A percentile compares a stretch with the other conserved stretches of the same genome.
Conservation (phyloP, 2,113 vertebrate genomes). For the Excalfactoria chinensis region DNA sequence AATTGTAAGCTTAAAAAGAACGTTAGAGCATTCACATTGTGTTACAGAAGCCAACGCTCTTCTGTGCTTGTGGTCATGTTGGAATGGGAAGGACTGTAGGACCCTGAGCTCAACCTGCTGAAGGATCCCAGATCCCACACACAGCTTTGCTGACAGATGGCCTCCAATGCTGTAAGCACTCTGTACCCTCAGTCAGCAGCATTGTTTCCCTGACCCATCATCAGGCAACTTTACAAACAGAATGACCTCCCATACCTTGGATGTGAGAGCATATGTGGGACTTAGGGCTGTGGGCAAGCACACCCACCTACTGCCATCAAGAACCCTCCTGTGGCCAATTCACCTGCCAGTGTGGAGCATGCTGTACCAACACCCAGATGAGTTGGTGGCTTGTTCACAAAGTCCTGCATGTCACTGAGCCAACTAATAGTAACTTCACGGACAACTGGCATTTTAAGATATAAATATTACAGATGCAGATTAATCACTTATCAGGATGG, state of each 20-base stretch:
- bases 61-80: not conserved
- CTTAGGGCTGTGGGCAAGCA: not conserved
- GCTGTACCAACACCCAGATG: not conserved
- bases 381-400: not conserved
- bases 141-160: not conserved
- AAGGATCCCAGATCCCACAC: not conserved
- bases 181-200: not conserved
- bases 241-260: not conserved
- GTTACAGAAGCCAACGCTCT: not conserved
- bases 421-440: not conserved
- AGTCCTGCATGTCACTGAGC: not conserved
- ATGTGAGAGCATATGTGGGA: accelerated
- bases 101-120: not conserved
- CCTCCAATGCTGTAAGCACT: not conserved
- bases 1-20: not conserved
- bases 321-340: not conserved
- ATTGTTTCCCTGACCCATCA: not conserved
- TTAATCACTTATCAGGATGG: not conserved
- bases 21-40: not conserved
- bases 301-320: not conserved
- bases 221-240: not conserved
- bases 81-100: not conserved
- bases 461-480: not conserved
- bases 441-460: not conserved
- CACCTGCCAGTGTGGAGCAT: accelerated